Evolutionary conservation across 2,113 vertebrate species (phyloP).

Genomic region (Columba livia): DNA sequence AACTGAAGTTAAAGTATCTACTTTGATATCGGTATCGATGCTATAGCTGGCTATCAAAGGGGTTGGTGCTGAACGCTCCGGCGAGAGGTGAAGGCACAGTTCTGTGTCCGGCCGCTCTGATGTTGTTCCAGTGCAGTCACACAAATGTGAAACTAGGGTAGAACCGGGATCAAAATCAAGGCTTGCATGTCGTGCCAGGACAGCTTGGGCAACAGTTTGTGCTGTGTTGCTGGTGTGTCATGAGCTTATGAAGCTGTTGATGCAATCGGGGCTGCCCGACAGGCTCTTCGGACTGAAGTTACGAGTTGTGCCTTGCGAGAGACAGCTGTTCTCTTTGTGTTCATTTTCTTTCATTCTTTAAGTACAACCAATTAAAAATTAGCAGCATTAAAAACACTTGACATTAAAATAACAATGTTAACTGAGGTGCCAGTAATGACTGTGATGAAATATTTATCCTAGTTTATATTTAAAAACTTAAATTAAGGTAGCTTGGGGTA

Average conservation of each 20-base stretch:
- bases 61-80: background rate
- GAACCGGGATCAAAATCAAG: conserved; percentile 27
- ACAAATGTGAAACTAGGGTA: conserved; percentile 25
- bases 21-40: background rate
- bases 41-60: background rate
- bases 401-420: background rate
- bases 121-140: background rate
- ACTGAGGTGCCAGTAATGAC: background rate
- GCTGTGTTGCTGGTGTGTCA: conserved; percentile 9
- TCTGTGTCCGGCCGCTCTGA: background rate
- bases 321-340: background rate
- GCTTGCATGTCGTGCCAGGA: conserved; percentile 38
- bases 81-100: background rate
- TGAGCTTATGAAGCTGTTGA: conserved; percentile 37
- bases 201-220: conserved; percentile 3
- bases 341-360: background rate
- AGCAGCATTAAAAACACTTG: background rate
- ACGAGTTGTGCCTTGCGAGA: background rate
- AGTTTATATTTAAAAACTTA: background rate
- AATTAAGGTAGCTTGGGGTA: background rate
- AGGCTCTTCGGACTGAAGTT: background rate
- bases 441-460: background rate
- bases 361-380: background rate
- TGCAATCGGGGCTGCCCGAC: conserved; percentile 34
- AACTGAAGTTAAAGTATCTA: conserved; percentile 28